phyloP scores from a whole-genome alignment of 2,888 invertebrate genomes.

The Sepioteuthis lessoniana region DNA sequence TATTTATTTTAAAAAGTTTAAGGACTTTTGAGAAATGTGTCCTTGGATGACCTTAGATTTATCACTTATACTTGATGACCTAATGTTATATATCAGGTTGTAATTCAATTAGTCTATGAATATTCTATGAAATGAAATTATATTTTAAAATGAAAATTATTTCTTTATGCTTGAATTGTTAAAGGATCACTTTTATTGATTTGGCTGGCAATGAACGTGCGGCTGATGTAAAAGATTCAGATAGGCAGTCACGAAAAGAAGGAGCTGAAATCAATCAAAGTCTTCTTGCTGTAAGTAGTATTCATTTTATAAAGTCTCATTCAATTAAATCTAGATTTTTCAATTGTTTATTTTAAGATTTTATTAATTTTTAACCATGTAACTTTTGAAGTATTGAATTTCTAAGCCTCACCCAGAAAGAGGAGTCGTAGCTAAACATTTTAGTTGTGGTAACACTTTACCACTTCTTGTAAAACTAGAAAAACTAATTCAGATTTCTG shows the following conservation, averaged over 20 bases:
- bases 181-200: constrained; percentile 74
- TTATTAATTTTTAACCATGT: neutral
- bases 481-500: too few relatives aligned
- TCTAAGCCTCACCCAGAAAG: too few relatives aligned
- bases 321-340: neutral
- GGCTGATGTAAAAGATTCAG: constrained; percentile 71
- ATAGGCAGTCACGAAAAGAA: constrained; percentile 73
- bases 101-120: neutral
- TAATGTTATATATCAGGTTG: neutral
- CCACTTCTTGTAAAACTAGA: neutral
- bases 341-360: neutral
- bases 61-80: too few relatives aligned
- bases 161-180: constrained; percentile 49
- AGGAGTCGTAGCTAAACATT: too few relatives aligned
- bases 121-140: neutral
- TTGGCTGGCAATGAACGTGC: constrained; percentile 75
- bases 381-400: neutral
- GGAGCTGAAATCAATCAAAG: constrained; percentile 76
- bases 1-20: too few relatives aligned
- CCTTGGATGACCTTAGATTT: too few relatives aligned
- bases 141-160: neutral
- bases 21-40: too few relatives aligned
- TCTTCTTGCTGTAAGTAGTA: constrained; percentile 71
- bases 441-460: too few relatives aligned
- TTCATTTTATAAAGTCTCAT: neutral